Evolutionary conservation across 2,797 vertebrate genomes (phyloP).

Genomic region (Acanthiza pusilla): DNA sequence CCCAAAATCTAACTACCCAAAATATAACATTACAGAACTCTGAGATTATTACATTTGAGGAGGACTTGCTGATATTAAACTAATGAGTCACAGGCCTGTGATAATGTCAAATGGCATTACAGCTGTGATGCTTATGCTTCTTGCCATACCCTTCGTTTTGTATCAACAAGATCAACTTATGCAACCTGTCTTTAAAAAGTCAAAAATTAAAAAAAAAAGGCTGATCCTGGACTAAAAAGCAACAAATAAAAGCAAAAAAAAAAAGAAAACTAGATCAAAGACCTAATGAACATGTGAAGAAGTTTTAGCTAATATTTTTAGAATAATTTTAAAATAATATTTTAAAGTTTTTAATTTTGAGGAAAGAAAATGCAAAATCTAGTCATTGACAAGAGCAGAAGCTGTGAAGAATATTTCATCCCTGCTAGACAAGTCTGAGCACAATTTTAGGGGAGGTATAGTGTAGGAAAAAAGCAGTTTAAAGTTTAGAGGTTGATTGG

Average conservation of each 20-base stretch:
- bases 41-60: not conserved
- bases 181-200: too few relatives aligned
- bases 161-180: not conserved
- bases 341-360: not conserved
- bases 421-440: not conserved
- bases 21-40: not conserved
- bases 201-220: not conserved
- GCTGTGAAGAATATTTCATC: not conserved
- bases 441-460: not conserved
- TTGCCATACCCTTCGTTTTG: not conserved
- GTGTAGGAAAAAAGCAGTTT: fast-evolving
- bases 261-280: not conserved
- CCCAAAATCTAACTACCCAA: not conserved
- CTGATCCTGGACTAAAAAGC: not conserved
- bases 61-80: not conserved
- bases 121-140: not conserved
- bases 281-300: not conserved
- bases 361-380: not conserved
- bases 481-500: not conserved
- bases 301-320: not conserved
- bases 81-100: not conserved
- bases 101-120: not conserved
- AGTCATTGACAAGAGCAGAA: not conserved
- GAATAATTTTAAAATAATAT: not conserved
- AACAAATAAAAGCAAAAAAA: not conserved